Base-by-base conservation (phyloP, 2,113 vertebrate genomes). In the Ammodytes marinus region DNA sequence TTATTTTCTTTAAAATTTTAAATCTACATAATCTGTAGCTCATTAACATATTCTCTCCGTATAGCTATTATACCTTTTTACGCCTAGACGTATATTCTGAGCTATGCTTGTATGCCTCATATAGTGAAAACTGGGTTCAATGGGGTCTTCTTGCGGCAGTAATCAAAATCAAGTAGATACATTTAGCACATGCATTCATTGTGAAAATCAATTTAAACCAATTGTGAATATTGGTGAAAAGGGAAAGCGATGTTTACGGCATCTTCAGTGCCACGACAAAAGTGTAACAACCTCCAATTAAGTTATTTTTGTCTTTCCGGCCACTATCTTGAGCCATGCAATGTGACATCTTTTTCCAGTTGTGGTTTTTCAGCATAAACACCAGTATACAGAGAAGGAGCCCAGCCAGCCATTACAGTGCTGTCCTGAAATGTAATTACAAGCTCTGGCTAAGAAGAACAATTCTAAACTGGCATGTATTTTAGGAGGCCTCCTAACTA, bases 281-380 rank as follows among this genome's bases (percentile, higher is more conserved):
- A 67, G 57, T 85, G 52, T 64, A 73, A 82, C 65, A 69, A 80
- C 75, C 71, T 73, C 61, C 70, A 83, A 83, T 82, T 86, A 81
- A 87, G 89, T 91, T 92, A 91, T 91, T 92, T 92, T 81, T 87
- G 74, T 82, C 86, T 10, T 81, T 87, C 84, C 71, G 46, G 86
- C 84, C 79, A 71, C 83, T 85, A 79, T 89, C 66, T 87, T 80
- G 65, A 69, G 71, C 67, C 66, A 68, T 57, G 54, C 75, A 50
- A 82, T 83, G 78, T 61, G 89, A 92, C 91, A 91, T 89, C 87
- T 75, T 84, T 88, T 91, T 91, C 77, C 74, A 91, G 66, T 85
- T 93, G 86, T 13, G 81, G 86, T 79, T 88, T 84, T 88, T 87
- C 61, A 85, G 83, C 76, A 79, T 85, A 92, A 91, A 89, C 90